Conservation (phyloP, 2,113 vertebrate species). For the Nothocercus nigrocapillus region DNA sequence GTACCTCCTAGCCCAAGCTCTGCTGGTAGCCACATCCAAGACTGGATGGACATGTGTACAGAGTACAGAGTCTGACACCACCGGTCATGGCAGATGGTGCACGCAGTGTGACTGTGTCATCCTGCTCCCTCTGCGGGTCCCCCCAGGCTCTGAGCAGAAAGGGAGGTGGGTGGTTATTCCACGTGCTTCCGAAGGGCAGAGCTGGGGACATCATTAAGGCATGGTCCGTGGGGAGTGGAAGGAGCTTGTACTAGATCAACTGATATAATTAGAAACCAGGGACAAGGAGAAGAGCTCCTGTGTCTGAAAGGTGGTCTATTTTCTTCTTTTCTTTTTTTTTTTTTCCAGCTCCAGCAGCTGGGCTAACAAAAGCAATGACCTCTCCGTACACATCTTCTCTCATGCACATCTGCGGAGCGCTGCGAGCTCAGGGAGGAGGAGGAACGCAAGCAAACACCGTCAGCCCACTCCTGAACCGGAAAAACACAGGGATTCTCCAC, state of each 20-base stretch:
- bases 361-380: constrained; percentile 36
- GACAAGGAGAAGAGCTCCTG: constrained; percentile 52
- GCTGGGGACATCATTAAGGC: not conserved
- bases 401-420: not conserved
- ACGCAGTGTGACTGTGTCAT: too few species aligned
- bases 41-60: too few species aligned
- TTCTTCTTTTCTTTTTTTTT: not conserved
- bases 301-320: not conserved
- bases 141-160: too few species aligned
- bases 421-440: rapidly evolving
- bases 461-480: not conserved
- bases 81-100: too few species aligned
- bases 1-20: too few species aligned
- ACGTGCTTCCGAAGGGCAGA: constrained; percentile 21
- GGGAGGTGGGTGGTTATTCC: not conserved
- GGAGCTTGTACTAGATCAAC: constrained; percentile 35
- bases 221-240: not conserved
- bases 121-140: too few species aligned
- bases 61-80: too few species aligned
- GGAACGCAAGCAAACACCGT: not conserved
- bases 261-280: constrained; percentile 58
- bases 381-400: not conserved
- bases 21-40: too few species aligned
- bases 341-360: constrained; percentile 6
- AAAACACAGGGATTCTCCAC: not conserved